Evolutionary conservation across 2,888 invertebrate species (phyloP).

Genomic region (Gortyna flavago): DNA sequence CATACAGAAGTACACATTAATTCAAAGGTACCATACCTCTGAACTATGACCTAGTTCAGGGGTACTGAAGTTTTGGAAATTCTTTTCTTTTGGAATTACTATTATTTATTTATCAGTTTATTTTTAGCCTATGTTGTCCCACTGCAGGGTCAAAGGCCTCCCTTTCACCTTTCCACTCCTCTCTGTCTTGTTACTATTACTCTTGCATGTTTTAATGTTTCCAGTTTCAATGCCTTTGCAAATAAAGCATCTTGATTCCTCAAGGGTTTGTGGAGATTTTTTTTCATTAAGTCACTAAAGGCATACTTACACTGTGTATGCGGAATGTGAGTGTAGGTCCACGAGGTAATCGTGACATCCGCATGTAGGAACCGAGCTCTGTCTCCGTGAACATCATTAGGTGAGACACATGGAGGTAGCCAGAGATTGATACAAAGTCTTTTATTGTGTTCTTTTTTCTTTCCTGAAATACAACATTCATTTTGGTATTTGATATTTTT

Average conservation of each 20-base stretch:
- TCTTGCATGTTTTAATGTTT: background rate
- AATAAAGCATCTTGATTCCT: background rate
- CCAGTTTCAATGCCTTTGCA: background rate
- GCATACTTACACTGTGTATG: conserved; percentile 89
- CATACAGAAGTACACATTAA: background rate
- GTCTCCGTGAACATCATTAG: conserved; percentile 97
- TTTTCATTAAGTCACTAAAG: background rate
- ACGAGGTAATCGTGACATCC: conserved; percentile 95
- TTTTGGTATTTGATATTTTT: background rate
- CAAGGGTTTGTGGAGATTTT: background rate
- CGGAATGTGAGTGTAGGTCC: conserved; percentile 98
- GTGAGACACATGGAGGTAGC: conserved; percentile 97
- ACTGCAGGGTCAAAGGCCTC: too few species aligned
- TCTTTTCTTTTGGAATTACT: too few species aligned
- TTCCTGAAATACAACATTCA: conserved; percentile 89
- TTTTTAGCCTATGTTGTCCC: too few species aligned
- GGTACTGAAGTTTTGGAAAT: too few species aligned
- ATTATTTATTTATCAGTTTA: too few species aligned
- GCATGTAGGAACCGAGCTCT: conserved; percentile 95
- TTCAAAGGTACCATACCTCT: too few species aligned
- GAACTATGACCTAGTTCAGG: background rate
- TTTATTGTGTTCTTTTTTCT: conserved; percentile 97
- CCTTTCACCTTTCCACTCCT: too few species aligned
- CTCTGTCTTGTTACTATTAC: background rate
- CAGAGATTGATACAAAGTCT: conserved; percentile 97